Percentiles rank a stretch among this genome's conserved stretches.
phyloP scores from a whole-genome alignment of 2,113 vertebrate genomes.

The Bagarius yarrelli region DNA sequence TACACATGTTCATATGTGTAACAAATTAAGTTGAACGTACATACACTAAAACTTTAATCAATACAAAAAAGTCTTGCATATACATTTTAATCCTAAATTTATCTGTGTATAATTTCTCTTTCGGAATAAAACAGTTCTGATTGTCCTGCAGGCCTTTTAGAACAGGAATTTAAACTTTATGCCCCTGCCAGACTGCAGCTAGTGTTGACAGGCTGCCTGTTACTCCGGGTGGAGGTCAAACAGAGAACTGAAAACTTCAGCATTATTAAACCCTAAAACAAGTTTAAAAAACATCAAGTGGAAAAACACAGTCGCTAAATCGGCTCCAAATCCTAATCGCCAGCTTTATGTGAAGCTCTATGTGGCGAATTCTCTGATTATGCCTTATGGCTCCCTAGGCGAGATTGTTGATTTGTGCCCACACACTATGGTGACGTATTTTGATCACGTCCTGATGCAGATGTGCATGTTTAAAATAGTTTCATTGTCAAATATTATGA shows the following conservation, averaged over 20 bases:
- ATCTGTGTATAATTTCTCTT: neutral
- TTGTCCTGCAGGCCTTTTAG: conserved; percentile 59
- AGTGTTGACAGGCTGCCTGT: conserved; percentile 65
- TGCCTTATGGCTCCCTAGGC: neutral
- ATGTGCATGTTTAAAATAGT: too few species aligned
- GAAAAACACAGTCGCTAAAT: conserved; percentile 20
- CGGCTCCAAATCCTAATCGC: neutral
- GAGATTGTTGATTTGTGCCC: too few species aligned
- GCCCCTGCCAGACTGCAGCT: conserved; percentile 61
- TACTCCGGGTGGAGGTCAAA: conserved; percentile 65
- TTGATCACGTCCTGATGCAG: too few species aligned
- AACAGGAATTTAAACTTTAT: conserved; percentile 69
- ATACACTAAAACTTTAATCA: too few species aligned
- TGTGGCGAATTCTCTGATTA: neutral
- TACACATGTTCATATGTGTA: neutral
- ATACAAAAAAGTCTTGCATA: too few species aligned
- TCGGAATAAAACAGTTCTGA: conserved; percentile 40
- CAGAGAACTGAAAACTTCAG: conserved; percentile 51
- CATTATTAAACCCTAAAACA: conserved; percentile 44
- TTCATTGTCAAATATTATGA: too few species aligned
- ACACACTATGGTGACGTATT: too few species aligned
- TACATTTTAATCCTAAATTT: neutral
- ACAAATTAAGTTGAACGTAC: too few species aligned
- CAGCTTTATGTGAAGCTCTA: neutral
- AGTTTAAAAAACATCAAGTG: conserved; percentile 35